Evolutionary conservation across 2,797 vertebrate genomes (phyloP).

Genomic region (Brotula barbata): DNA sequence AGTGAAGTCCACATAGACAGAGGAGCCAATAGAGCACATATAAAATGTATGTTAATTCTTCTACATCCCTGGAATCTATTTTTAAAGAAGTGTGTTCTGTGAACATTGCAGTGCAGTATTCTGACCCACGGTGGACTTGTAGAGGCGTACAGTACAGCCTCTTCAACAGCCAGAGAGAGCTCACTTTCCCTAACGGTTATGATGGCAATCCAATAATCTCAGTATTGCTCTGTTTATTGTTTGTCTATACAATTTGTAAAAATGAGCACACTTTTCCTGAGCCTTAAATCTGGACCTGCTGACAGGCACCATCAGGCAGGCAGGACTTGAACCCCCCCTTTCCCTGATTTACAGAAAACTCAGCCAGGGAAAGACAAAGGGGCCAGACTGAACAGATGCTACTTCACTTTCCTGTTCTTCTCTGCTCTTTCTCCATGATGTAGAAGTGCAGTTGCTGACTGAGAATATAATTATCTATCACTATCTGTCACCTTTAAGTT

Average conservation of each 20-base stretch:
- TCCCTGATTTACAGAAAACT: conserved; percentile 62
- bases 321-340: conserved; percentile 47
- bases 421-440: conserved; percentile 38
- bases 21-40: conserved; percentile 40
- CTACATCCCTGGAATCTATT: conserved; percentile 32
- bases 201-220: conserved; percentile 74
- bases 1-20: conserved; percentile 17
- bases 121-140: conserved; percentile 52
- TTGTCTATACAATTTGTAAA: conserved; percentile 69
- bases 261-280: conserved; percentile 65
- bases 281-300: conserved; percentile 68
- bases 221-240: conserved; percentile 64
- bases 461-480: no score
- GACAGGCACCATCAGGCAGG: conserved; percentile 71
- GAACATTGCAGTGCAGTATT: conserved; percentile 38
- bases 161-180: conserved; percentile 51
- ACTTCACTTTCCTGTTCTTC: conserved; percentile 51
- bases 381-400: conserved; percentile 58
- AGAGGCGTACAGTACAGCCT: conserved; percentile 54
- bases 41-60: conserved; percentile 63
- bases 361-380: conserved; percentile 62
- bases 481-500: no score
- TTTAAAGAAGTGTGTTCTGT: conserved; percentile 33
- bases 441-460: conserved; percentile 54
- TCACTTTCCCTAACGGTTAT: conserved; percentile 68